Percentiles rank a stretch among this genome's conserved stretches.
Conservation (phyloP, 37 sponge, comb jelly and placozoan genomes). For the Cliona cf. orientalis region DNA sequence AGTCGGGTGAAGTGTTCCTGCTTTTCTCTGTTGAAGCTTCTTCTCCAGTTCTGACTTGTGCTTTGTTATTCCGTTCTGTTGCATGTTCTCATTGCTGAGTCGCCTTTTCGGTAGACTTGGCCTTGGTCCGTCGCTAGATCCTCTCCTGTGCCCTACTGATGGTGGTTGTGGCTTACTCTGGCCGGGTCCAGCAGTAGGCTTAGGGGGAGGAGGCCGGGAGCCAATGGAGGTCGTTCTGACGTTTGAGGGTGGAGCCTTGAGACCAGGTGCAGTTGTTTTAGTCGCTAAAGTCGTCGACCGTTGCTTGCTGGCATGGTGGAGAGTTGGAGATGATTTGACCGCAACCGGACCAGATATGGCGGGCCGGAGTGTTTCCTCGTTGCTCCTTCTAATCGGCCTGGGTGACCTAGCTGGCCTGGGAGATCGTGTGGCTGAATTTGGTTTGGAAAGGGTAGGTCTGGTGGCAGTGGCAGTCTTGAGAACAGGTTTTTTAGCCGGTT, state of each 20-base stretch:
- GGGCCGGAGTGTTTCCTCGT: neutral
- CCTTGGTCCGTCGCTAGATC: neutral
- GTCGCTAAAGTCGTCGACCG: neutral
- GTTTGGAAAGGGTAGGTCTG: neutral
- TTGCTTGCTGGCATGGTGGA: neutral
- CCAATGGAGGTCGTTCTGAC: neutral
- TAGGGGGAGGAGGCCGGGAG: neutral
- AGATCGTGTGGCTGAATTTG: too few relatives aligned
- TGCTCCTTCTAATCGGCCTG: neutral
- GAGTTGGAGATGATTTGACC: neutral
- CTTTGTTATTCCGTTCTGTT: neutral
- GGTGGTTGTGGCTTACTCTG: neutral
- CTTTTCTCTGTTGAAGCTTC: neutral
- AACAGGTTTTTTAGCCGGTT: neutral
- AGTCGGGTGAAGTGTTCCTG: neutral
- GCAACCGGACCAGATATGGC: neutral
- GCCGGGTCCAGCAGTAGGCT: neutral
- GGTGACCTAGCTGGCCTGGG: neutral
- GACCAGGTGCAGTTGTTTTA: neutral
- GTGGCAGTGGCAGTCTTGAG: neutral
- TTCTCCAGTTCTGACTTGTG: slow-evolving; percentile 12
- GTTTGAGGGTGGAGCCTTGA: neutral
- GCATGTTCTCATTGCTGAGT: neutral
- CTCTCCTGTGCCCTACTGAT: neutral
- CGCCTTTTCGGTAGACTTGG: neutral